phyloP scores from a whole-genome alignment of 2,797 vertebrate species.

The Darevskia mixta region DNA sequence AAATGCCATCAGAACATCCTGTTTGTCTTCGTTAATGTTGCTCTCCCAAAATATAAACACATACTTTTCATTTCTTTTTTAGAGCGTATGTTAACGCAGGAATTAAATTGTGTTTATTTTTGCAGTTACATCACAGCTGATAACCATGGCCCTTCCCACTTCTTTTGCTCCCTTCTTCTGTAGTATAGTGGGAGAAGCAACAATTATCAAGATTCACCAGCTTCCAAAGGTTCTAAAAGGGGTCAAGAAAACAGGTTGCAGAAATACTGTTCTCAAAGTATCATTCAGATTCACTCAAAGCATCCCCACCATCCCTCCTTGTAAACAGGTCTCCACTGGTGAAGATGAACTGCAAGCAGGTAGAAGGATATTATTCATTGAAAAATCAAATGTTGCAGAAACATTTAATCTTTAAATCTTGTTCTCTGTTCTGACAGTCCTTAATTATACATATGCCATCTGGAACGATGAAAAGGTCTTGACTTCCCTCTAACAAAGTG shows the following conservation, averaged over 20 bases:
- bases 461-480: slow-evolving; percentile 22
- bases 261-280: background rate
- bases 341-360: background rate
- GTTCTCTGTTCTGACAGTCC: slow-evolving; percentile 14
- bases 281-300: background rate
- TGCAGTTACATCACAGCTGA: slow-evolving; percentile 67
- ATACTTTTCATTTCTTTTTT: slow-evolving; percentile 67
- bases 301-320: background rate
- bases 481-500: slow-evolving; percentile 26
- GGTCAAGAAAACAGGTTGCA: background rate
- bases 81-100: slow-evolving; percentile 55
- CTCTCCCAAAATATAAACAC: slow-evolving; percentile 55
- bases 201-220: background rate
- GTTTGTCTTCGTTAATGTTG: slow-evolving; percentile 70
- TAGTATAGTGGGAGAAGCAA: slow-evolving; percentile 39
- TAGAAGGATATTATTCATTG: background rate
- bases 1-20: slow-evolving; percentile 68
- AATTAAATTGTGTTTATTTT: slow-evolving; percentile 75
- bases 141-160: slow-evolving; percentile 38
- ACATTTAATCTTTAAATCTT: slow-evolving; percentile 32
- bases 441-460: slow-evolving; percentile 24
- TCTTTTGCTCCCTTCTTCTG: slow-evolving; percentile 54
- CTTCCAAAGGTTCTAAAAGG: background rate
- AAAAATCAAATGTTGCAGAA: slow-evolving; percentile 22
- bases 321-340: background rate